These are phyloP conservation scores for Mesorhabditis sp. DNA, from an alignment of 2,888 invertebrate genomes.

Conservation along the genomic window DNA sequence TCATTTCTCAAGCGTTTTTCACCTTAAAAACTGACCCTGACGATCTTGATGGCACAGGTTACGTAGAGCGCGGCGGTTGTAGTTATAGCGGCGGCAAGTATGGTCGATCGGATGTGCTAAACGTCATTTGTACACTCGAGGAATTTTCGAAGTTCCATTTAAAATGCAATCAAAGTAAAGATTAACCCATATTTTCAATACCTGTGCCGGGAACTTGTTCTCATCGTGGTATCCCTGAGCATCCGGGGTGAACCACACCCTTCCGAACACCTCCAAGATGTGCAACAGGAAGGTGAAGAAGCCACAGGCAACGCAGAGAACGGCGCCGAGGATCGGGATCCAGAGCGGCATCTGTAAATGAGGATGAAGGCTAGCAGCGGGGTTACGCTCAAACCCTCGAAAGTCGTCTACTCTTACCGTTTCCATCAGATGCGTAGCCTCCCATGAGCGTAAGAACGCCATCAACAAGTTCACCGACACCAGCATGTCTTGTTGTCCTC, in stretches of 20 bases:
- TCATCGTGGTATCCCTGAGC: background rate
- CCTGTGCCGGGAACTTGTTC: background rate
- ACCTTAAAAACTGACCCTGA: background rate
- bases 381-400: too few relatives aligned
- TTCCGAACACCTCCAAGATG: background rate
- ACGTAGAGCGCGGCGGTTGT: conserved; percentile 4
- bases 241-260: background rate
- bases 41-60: background rate
- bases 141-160: too few relatives aligned
- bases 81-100: background rate
- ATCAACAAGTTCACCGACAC: too few relatives aligned
- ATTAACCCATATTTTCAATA: background rate
- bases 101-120: background rate
- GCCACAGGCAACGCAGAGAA: background rate
- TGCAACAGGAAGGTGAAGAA: background rate
- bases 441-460: too few relatives aligned
- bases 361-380: too few relatives aligned
- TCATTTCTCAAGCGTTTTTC: too few relatives aligned
- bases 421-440: too few relatives aligned
- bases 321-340: background rate
- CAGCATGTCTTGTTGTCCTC: too few relatives aligned
- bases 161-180: too few relatives aligned
- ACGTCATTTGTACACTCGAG: background rate
- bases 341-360: background rate
- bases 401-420: too few relatives aligned